Evolutionary conservation across 2,113 vertebrate genomes (phyloP).

Genomic region (Symphodus melops): DNA sequence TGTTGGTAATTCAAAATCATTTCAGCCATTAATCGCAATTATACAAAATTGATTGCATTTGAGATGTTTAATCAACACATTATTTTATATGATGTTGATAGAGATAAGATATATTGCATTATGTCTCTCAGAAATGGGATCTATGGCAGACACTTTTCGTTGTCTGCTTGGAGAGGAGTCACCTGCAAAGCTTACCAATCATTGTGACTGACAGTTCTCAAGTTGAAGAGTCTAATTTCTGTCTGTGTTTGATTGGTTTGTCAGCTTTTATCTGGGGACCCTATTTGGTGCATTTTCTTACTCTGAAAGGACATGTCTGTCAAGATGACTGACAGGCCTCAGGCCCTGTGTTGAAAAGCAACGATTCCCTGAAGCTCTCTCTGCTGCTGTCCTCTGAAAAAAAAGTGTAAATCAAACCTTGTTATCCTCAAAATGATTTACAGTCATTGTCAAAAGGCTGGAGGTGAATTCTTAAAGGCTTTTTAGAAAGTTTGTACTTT

Average conservation of each 20-base stretch:
- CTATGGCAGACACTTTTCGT: conserved; percentile 40
- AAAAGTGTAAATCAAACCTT: conserved; percentile 51
- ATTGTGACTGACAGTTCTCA: conserved; percentile 75
- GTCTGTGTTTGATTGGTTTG: conserved; percentile 74
- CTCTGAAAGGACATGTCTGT: conserved; percentile 76
- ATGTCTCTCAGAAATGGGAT: conserved; percentile 14
- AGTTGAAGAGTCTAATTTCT: conserved; percentile 74
- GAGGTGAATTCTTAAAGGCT: conserved; percentile 18
- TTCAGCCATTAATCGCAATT: no score
- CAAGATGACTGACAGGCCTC: conserved; percentile 80
- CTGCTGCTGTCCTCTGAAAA: conserved; percentile 49
- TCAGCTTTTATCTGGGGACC: conserved; percentile 76
- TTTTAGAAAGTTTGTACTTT: conserved; percentile 17
- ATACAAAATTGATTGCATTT: no score
- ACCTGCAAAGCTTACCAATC: conserved; percentile 71
- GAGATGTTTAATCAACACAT: neutral
- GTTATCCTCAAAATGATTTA: conserved; percentile 43
- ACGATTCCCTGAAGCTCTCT: conserved; percentile 52
- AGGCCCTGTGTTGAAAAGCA: conserved; percentile 50
- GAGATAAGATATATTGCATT: neutral
- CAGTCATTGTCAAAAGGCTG: conserved; percentile 18
- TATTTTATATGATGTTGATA: neutral
- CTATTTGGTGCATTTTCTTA: conserved; percentile 67
- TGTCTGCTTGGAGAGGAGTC: conserved; percentile 42
- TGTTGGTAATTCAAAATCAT: no score